phyloP scores from a whole-genome alignment of 2,888 invertebrate species.

The Abrostola triplasia region DNA sequence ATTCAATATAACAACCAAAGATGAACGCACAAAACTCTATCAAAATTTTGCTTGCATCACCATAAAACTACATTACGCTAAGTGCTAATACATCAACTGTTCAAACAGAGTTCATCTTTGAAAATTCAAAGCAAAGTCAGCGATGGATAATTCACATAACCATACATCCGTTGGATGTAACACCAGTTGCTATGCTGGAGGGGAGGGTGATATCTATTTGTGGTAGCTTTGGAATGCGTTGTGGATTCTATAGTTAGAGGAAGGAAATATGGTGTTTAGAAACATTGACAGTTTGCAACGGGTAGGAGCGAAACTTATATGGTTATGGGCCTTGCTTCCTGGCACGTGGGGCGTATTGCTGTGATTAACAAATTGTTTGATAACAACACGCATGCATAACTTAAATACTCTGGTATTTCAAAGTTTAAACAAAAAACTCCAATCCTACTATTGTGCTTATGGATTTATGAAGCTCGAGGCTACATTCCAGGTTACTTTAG shows the following conservation, averaged over 20 bases:
- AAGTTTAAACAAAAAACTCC: too few relatives aligned
- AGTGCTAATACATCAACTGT: constrained; percentile 33
- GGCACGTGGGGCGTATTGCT: constrained; percentile 37
- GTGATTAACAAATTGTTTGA: constrained; percentile 22
- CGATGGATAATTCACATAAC: constrained; percentile 24
- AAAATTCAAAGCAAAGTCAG: constrained; percentile 30
- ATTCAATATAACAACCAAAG: constrained; percentile 8
- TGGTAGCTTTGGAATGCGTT: constrained; percentile 42
- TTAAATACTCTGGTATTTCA: not conserved
- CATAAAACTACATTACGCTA: constrained; percentile 12
- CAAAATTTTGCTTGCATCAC: constrained; percentile 32
- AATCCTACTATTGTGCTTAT: too few relatives aligned
- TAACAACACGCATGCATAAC: not conserved
- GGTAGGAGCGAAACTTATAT: constrained; percentile 23
- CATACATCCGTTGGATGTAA: constrained; percentile 1
- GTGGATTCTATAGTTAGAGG: constrained; percentile 40
- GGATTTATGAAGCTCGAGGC: too few relatives aligned
- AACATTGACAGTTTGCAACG: constrained; percentile 46
- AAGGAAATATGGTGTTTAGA: constrained; percentile 48
- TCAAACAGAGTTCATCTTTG: constrained; percentile 25
- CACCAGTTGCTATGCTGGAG: not conserved
- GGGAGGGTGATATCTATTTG: constrained; percentile 42
- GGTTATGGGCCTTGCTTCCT: constrained; percentile 40
- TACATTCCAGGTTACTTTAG: too few relatives aligned
- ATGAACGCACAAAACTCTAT: constrained; percentile 29